Percentiles rank a stretch among this genome's conserved stretches.
Conservation (phyloP, 2,113 vertebrate genomes). For the Anarhynchus alexandrinus region DNA sequence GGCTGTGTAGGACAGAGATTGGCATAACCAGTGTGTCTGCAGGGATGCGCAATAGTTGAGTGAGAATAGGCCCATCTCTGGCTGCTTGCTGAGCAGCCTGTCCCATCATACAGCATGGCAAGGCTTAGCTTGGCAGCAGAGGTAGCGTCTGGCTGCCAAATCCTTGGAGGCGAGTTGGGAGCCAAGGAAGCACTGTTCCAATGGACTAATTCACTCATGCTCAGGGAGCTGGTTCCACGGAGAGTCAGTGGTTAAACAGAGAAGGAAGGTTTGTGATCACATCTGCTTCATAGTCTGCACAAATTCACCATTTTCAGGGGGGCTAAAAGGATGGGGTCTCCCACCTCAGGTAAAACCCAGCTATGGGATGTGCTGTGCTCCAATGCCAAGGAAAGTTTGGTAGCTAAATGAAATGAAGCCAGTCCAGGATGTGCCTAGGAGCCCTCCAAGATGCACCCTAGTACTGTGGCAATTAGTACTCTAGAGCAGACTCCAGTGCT, state of each 20-base stretch:
- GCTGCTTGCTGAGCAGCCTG: background rate
- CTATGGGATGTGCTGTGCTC: background rate
- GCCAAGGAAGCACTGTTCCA: background rate
- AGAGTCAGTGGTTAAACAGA: background rate
- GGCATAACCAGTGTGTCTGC: background rate
- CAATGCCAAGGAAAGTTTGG: background rate
- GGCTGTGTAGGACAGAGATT: background rate
- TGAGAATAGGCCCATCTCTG: background rate
- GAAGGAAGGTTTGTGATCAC: background rate
- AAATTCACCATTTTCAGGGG: background rate
- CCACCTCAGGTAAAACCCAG: background rate
- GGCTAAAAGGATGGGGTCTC: background rate
- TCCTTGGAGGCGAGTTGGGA: background rate
- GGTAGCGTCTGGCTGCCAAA: background rate
- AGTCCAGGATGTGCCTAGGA: background rate
- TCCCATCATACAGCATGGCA: conserved; percentile 20
- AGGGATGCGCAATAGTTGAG: conserved; percentile 3
- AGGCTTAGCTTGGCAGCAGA: conserved; percentile 36
- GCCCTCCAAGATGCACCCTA: background rate
- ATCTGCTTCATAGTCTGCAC: background rate
- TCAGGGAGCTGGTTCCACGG: background rate
- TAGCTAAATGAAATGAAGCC: background rate
- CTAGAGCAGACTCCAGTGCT: background rate
- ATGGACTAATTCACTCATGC: background rate
- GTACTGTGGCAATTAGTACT: background rate